These are phyloP conservation scores for Corythaixoides concolor DNA, from an alignment of 2,113 vertebrate species.

Conservation along the genomic window DNA sequence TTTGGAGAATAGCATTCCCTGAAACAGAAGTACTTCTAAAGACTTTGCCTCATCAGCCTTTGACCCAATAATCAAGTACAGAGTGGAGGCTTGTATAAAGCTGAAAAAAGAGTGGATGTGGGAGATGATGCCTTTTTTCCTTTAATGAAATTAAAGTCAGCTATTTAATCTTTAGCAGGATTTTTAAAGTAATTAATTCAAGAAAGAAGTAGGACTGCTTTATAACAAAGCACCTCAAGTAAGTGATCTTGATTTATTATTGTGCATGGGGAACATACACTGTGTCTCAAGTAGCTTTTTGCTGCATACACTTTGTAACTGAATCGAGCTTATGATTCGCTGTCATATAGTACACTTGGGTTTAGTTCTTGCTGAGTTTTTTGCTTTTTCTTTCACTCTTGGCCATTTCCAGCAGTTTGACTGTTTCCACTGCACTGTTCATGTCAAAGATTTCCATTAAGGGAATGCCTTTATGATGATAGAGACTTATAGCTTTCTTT, in stretches of 20 bases:
- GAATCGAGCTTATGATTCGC: slow-evolving; percentile 35
- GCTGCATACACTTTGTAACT: slow-evolving; percentile 11
- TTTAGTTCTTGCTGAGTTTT: neutral
- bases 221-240: slow-evolving; percentile 38
- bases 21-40: neutral
- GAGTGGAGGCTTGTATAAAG: neutral
- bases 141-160: slow-evolving; percentile 57
- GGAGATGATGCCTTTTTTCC: neutral
- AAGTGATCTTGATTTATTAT: slow-evolving; percentile 61
- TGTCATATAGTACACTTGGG: neutral
- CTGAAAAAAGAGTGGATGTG: neutral
- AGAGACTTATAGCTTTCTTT: slow-evolving; percentile 4
- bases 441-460: slow-evolving; percentile 24
- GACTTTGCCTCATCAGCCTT: neutral
- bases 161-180: slow-evolving; percentile 61
- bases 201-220: slow-evolving; percentile 37
- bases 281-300: slow-evolving; percentile 40
- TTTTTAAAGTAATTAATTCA: slow-evolving; percentile 65
- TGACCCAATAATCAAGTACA: neutral
- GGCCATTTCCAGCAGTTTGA: neutral
- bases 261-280: neutral
- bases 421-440: slow-evolving; percentile 3
- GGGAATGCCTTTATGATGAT: neutral
- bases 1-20: neutral
- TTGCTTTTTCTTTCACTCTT: neutral